Percentiles rank a stretch among this genome's conserved stretches.
Evolutionary conservation across 1,140 invertebrate genomes (phyloP).

Genomic region (Drosophila sulfurigaster): DNA sequence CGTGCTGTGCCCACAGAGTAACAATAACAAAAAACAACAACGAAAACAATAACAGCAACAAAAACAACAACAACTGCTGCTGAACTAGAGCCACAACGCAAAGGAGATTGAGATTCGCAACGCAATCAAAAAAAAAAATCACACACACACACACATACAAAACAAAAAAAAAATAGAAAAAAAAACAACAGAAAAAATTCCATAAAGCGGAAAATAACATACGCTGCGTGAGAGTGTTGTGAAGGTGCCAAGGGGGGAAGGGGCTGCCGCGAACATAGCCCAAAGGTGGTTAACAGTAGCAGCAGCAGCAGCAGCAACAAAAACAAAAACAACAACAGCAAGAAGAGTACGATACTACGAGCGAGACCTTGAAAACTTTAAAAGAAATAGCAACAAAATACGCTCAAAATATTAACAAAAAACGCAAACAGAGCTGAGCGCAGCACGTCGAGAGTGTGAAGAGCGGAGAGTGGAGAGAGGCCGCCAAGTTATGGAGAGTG

Average conservation of each 20-base stretch:
- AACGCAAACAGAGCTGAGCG: slow-evolving; percentile 47
- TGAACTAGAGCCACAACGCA: slow-evolving; percentile 33
- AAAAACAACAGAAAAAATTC: slow-evolving; percentile 51
- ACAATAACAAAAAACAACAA: slow-evolving; percentile 53
- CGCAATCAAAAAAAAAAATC: slow-evolving; percentile 70
- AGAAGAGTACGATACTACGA: slow-evolving; percentile 34
- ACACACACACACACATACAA: slow-evolving; percentile 4
- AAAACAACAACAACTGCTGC: slow-evolving; percentile 48
- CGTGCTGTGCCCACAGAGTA: slow-evolving; percentile 7
- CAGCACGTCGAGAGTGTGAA: slow-evolving; percentile 13
- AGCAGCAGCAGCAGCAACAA: slow-evolving; percentile 43
- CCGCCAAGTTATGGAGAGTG: slow-evolving; percentile 78
- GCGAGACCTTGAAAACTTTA: slow-evolving; percentile 80
- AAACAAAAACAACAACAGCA: slow-evolving; percentile 42
- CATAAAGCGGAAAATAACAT: slow-evolving; percentile 69
- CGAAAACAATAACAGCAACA: slow-evolving; percentile 49
- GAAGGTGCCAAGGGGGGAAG: slow-evolving; percentile 13
- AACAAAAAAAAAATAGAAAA: slow-evolving; percentile 6
- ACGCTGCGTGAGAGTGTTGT: slow-evolving; percentile 57
- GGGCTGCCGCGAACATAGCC: slow-evolving; percentile 49
- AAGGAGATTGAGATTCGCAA: slow-evolving; percentile 61
- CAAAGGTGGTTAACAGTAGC: slow-evolving; percentile 62
- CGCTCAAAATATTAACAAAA: slow-evolving; percentile 57
- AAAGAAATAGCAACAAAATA: slow-evolving; percentile 62
- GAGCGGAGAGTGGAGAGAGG: slow-evolving; percentile 10